These are phyloP conservation scores for Pollenia angustigena DNA, from an alignment of 2,888 invertebrate species.

Conservation along the genomic window DNA sequence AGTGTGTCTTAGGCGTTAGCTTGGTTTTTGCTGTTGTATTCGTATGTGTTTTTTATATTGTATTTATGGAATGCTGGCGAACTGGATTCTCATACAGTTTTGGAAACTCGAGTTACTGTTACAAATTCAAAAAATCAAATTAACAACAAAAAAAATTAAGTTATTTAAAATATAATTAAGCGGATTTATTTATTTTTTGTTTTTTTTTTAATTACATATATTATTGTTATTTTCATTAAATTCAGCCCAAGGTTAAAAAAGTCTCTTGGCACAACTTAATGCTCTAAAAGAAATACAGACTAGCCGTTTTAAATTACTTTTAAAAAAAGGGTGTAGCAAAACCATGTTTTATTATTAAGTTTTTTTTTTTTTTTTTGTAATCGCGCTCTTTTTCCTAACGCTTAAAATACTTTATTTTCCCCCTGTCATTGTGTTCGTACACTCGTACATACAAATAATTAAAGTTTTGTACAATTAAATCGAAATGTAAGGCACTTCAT, in stretches of 20 bases:
- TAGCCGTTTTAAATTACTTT: slow-evolving; percentile 61
- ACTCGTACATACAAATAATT: background rate
- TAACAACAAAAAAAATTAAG: slow-evolving; percentile 2
- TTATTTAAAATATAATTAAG: slow-evolving; percentile 29
- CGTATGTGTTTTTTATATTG: slow-evolving; percentile 11
- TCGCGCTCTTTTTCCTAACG: slow-evolving; percentile 18
- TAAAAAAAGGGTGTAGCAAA: slow-evolving; percentile 48
- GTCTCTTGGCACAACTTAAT: slow-evolving; percentile 58
- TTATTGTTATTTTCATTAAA: slow-evolving; percentile 42
- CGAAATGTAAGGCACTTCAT: no score
- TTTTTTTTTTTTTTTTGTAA: slow-evolving; percentile 5
- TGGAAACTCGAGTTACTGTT: slow-evolving; percentile 29
- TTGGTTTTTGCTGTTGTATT: background rate
- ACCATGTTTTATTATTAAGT: slow-evolving; percentile 28
- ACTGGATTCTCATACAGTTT: slow-evolving; percentile 60
- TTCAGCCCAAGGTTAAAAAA: slow-evolving; percentile 62
- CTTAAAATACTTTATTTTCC: slow-evolving; percentile 13
- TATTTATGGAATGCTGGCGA: slow-evolving; percentile 62
- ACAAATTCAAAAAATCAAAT: slow-evolving; percentile 29
- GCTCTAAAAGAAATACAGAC: slow-evolving; percentile 46
- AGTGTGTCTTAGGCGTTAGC: slow-evolving; percentile 44
- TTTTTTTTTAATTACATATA: background rate
- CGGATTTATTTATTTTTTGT: background rate
- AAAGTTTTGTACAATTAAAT: no score
- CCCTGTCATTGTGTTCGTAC: background rate